Conservation (phyloP, 2,888 invertebrate species). For the Diplazon laetatorius region DNA sequence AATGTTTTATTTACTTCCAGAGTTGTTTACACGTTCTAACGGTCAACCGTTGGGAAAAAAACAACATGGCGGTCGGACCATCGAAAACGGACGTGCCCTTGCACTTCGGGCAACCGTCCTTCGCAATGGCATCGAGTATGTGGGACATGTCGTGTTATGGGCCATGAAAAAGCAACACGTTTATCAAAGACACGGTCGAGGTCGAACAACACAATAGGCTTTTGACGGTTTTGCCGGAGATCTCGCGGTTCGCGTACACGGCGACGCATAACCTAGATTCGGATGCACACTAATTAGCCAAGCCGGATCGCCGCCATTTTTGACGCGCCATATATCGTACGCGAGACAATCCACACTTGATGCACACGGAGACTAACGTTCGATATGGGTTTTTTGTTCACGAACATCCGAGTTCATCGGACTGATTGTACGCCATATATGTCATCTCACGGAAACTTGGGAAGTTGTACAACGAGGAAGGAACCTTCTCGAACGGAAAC, state of each 20-base stretch:
- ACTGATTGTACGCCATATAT: constrained; percentile 14
- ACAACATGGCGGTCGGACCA: constrained; percentile 8
- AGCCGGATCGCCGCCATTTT: not conserved
- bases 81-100: not conserved
- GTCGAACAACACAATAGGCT: constrained; percentile 34
- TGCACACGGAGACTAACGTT: not conserved
- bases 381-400: not conserved
- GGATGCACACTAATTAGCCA: too few species aligned
- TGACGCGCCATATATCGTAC: not conserved
- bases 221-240: constrained; percentile 14
- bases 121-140: constrained; percentile 45
- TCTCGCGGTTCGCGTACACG: constrained; percentile 9
- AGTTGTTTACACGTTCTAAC: too few species aligned
- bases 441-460: not conserved
- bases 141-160: constrained; percentile 51
- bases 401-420: not conserved
- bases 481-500: constrained; percentile 4
- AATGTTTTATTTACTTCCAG: too few species aligned
- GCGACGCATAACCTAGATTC: constrained; percentile 44
- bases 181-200: not conserved
- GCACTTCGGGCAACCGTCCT: not conserved
- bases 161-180: constrained; percentile 30
- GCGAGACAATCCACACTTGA: not conserved
- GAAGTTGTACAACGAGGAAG: not conserved
- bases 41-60: not conserved